These are phyloP conservation scores for Parnassius glacialis DNA, from an alignment of 2,888 invertebrate species.

Conservation along the genomic window DNA sequence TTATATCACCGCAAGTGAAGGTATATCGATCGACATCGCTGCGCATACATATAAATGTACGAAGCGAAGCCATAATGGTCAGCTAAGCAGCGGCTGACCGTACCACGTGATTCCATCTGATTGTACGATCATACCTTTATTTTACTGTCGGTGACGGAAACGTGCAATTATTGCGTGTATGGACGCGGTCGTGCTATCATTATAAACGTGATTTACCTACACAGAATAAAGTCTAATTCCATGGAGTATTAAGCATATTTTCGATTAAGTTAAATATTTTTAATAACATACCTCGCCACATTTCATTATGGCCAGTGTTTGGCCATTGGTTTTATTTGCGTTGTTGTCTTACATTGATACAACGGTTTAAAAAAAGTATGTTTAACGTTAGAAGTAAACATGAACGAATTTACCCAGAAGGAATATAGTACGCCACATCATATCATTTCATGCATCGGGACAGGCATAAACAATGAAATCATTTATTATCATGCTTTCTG, in stretches of 20 bases:
- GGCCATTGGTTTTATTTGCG: constrained; percentile 16
- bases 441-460: constrained; percentile 25
- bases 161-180: constrained; percentile 48
- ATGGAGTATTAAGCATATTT: no score
- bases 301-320: constrained; percentile 5
- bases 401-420: constrained; percentile 21
- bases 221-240: constrained; percentile 36
- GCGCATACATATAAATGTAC: constrained; percentile 55
- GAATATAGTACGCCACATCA: constrained; percentile 22
- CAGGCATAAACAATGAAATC: constrained; percentile 29
- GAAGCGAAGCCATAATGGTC: constrained; percentile 66
- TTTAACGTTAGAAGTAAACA: constrained; percentile 24
- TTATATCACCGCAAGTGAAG: constrained; percentile 5
- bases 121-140: constrained; percentile 48
- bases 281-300: no score
- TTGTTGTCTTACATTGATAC: constrained; percentile 7
- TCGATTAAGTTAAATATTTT: no score
- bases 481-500: constrained; percentile 26
- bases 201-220: constrained; percentile 47
- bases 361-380: constrained; percentile 20
- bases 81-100: constrained; percentile 44
- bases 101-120: constrained; percentile 51
- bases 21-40: constrained; percentile 49
- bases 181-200: constrained; percentile 30
- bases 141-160: constrained; percentile 59